Percentiles rank a stretch among this genome's conserved stretches.
phyloP scores from a whole-genome alignment of 2,113 vertebrate genomes.

The Cephalopterus ornatus region DNA sequence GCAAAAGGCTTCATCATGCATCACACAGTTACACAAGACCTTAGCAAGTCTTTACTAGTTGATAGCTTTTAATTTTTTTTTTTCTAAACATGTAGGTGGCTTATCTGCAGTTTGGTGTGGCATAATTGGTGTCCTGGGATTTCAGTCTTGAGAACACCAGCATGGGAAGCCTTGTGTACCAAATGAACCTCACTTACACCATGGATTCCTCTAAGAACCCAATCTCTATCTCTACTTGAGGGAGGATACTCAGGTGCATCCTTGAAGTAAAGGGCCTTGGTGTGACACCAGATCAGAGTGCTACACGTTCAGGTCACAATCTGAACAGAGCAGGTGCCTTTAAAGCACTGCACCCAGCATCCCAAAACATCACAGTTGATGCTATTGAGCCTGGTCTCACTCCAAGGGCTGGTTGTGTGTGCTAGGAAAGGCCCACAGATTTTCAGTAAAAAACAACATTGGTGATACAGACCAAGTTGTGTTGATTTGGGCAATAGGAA shows the following conservation, averaged over 20 bases:
- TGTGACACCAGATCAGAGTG: neutral
- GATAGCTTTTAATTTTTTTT: neutral
- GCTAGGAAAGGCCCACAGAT: neutral
- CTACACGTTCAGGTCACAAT: neutral
- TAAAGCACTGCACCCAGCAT: neutral
- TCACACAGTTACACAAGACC: neutral
- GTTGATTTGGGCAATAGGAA: neutral
- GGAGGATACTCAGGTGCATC: neutral
- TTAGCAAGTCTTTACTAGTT: neutral
- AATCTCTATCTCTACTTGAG: neutral
- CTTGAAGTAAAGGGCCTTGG: neutral
- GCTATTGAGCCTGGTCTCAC: neutral
- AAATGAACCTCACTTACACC: neutral
- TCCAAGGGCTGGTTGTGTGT: neutral
- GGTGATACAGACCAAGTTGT: neutral
- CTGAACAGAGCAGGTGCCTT: neutral
- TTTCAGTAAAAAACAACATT: neutral
- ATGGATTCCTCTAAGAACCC: neutral
- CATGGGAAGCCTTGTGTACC: neutral
- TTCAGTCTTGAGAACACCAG: neutral
- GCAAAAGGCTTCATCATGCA: conserved; percentile 23
- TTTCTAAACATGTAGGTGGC: neutral
- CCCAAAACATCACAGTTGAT: neutral
- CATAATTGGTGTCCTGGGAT: neutral
- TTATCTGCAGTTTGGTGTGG: neutral